A percentile compares a stretch with the other conserved stretches of the same genome.
Conservation (phyloP, 2,113 vertebrate genomes). For the Cryptomyrus ogoouensis region DNA sequence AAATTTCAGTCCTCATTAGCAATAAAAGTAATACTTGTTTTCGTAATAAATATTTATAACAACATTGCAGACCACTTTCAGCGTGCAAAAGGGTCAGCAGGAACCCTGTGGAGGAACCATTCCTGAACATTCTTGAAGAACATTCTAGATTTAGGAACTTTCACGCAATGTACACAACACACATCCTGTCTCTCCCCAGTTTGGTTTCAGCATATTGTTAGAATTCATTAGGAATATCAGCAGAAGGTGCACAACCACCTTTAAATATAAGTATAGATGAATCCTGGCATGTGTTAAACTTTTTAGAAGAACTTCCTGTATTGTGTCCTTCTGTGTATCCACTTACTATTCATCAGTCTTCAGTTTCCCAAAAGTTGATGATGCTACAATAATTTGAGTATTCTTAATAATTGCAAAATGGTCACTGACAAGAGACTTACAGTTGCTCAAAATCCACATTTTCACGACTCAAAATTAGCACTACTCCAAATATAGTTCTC, state of each 20-base stretch:
- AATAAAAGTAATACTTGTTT: not conserved
- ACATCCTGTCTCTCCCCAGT: not conserved
- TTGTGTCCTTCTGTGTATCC: not conserved
- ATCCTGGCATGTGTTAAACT: not conserved
- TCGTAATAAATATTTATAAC: constrained; percentile 23
- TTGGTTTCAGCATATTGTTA: not conserved
- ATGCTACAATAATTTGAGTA: not conserved
- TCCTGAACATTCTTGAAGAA: not conserved
- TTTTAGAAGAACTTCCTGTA: not conserved
- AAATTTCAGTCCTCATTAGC: not conserved
- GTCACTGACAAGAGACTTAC: not conserved
- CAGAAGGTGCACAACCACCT: not conserved
- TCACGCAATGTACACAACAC: not conserved
- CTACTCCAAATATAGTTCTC: not conserved
- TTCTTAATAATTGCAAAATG: not conserved
- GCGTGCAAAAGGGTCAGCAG: constrained; percentile 24
- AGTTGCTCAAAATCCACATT: not conserved
- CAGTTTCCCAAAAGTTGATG: not conserved
- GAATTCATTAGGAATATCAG: not conserved
- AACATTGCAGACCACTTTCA: not conserved
- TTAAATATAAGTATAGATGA: not conserved
- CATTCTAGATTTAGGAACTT: not conserved
- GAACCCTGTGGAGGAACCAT: not conserved
- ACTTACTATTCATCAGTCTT: not conserved
- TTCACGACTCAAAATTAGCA: not conserved